phyloP scores from a whole-genome alignment of 1,140 invertebrate genomes.

The Sitodiplosis mosellana region DNA sequence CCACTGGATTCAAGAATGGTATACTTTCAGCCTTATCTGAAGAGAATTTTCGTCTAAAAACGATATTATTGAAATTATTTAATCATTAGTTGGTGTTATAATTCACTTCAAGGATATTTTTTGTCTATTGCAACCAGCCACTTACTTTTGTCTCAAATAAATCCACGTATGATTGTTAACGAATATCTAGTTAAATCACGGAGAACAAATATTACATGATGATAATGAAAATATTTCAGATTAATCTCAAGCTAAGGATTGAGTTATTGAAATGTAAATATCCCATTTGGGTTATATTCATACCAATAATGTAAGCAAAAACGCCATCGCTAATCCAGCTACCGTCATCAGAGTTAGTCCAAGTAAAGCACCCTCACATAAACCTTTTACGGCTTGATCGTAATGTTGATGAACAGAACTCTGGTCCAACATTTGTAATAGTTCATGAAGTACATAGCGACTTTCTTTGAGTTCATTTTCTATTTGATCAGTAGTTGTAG shows the following conservation, averaged over 20 bases:
- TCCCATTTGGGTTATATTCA: too few species aligned
- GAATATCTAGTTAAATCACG: constrained; percentile 6
- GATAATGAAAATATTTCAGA: too few species aligned
- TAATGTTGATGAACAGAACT: constrained; percentile 49
- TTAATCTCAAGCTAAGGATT: too few species aligned
- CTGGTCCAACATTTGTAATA: constrained; percentile 47
- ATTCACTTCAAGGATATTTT: neutral
- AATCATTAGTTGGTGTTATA: neutral
- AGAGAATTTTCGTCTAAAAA: constrained; percentile 8
- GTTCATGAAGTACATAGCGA: constrained; percentile 17
- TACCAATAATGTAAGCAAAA: constrained; percentile 73
- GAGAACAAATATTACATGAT: too few species aligned
- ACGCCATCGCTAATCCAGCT: constrained; percentile 49
- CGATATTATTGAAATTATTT: neutral
- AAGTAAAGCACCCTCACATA: constrained; percentile 49
- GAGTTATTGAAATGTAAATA: too few species aligned
- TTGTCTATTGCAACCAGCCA: neutral
- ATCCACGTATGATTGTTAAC: constrained; percentile 95
- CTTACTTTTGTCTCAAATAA: constrained; percentile 58
- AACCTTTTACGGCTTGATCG: constrained; percentile 39
- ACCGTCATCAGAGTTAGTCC: constrained; percentile 60
- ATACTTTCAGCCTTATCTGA: constrained; percentile 19
- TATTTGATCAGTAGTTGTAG: constrained; percentile 16
- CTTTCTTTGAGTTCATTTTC: constrained; percentile 19
- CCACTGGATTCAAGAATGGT: constrained; percentile 21